Conservation (phyloP, 2,113 vertebrate genomes). For the Nannobrachium achirus region DNA sequence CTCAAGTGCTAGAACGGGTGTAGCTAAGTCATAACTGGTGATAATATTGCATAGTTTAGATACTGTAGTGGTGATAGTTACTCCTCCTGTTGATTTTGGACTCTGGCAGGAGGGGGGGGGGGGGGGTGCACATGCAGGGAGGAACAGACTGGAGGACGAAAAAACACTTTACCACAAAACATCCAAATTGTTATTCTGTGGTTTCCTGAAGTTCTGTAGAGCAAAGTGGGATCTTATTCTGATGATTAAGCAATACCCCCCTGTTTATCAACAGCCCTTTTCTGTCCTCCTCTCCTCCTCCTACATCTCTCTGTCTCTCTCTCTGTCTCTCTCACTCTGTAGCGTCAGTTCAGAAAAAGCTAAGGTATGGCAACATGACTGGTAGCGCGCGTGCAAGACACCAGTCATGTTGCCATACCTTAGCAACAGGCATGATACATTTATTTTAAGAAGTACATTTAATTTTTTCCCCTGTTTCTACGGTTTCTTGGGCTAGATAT, state of each 20-base stretch:
- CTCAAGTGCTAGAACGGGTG: neutral
- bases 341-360: too few relatives aligned
- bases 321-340: neutral
- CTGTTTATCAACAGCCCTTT: slow-evolving; percentile 62
- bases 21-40: neutral
- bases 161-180: slow-evolving; percentile 27
- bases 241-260: slow-evolving; percentile 11
- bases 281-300: neutral
- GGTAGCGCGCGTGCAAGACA: too few relatives aligned
- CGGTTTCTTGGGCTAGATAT: too few relatives aligned
- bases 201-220: slow-evolving; percentile 20
- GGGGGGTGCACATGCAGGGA: too few relatives aligned
- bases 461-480: too few relatives aligned
- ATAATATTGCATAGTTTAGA: neutral
- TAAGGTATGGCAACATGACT: too few relatives aligned
- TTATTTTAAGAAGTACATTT: too few relatives aligned
- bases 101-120: slow-evolving; percentile 2
- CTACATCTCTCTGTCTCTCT: neutral
- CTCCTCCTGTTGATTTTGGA: slow-evolving; percentile 42
- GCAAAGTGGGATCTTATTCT: slow-evolving; percentile 37
- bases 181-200: slow-evolving; percentile 43
- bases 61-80: slow-evolving; percentile 27
- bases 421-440: too few relatives aligned
- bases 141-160: slow-evolving; percentile 4
- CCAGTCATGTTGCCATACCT: too few relatives aligned